A percentile compares a stretch with the other conserved stretches of the same genome.
These are phyloP conservation scores for Vanessa atalanta DNA, from an alignment of 1,140 invertebrate genomes.

Conservation along the genomic window DNA sequence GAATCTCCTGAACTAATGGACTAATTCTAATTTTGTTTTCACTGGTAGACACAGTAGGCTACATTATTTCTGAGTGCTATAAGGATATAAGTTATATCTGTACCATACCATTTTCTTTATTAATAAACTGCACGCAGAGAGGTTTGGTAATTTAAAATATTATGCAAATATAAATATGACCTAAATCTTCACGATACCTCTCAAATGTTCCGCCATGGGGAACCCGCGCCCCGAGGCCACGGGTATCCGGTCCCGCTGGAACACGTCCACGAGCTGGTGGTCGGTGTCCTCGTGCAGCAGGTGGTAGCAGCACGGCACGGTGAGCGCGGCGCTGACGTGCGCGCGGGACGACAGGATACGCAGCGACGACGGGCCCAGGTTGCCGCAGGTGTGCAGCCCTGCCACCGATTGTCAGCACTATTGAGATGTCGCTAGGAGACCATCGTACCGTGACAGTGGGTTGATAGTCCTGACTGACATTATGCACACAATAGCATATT, in stretches of 20 bases:
- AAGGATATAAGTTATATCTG: too few species aligned
- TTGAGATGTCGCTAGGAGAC: too few species aligned
- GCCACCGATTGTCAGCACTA: slow-evolving; percentile 39
- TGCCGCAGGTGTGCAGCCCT: slow-evolving; percentile 95
- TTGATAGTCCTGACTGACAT: background rate
- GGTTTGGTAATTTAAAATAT: too few species aligned
- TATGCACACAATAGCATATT: background rate
- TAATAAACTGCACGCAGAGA: too few species aligned
- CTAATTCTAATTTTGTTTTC: too few species aligned
- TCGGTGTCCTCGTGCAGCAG: slow-evolving; percentile 86
- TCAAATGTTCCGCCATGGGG: slow-evolving; percentile 85
- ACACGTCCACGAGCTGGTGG: slow-evolving; percentile 53
- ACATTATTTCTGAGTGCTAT: too few species aligned
- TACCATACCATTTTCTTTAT: too few species aligned
- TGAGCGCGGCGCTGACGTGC: slow-evolving; percentile 84
- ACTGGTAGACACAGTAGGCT: too few species aligned
- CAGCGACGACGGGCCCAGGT: slow-evolving; percentile 88
- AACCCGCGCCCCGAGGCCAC: slow-evolving; percentile 78
- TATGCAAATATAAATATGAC: too few species aligned
- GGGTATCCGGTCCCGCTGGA: slow-evolving; percentile 48
- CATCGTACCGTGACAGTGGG: too few species aligned
- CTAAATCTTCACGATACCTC: slow-evolving; percentile 42
- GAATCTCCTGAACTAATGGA: too few species aligned
- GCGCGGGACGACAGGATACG: slow-evolving; percentile 85
- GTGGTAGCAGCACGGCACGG: slow-evolving; percentile 96